A percentile compares a stretch with the other conserved stretches of the same genome.
Evolutionary conservation across 1,140 invertebrate species (phyloP).

Genomic region (Zaprionus gabonicus): DNA sequence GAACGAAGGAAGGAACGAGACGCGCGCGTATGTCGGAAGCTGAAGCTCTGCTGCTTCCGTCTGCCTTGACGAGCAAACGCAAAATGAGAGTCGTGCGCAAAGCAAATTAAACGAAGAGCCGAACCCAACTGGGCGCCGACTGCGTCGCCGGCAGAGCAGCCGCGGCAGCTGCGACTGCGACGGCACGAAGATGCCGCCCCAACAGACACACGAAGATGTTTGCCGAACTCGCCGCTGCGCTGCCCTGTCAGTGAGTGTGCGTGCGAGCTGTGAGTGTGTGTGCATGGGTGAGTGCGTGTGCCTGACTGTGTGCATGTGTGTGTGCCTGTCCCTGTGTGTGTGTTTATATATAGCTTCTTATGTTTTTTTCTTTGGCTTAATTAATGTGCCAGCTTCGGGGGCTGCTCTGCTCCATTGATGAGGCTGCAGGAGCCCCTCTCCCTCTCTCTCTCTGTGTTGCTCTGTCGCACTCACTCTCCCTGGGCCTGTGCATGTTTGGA

Average conservation of each 20-base stretch:
- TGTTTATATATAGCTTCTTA: constrained; percentile 46
- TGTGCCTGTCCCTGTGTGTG: background rate
- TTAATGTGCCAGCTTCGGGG: constrained; percentile 67
- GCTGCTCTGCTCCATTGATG: constrained; percentile 74
- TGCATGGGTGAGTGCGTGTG: constrained; percentile 25
- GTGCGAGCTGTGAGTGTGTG: constrained; percentile 6
- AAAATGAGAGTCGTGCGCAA: constrained; percentile 82
- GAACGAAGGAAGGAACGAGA: background rate
- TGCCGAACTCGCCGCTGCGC: constrained; percentile 54
- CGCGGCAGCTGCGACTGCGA: constrained; percentile 27
- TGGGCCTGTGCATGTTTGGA: background rate
- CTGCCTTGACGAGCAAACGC: constrained; percentile 78
- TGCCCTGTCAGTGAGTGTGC: constrained; percentile 14
- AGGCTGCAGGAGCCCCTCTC: constrained; percentile 32
- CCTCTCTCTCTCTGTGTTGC: background rate
- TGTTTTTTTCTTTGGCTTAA: constrained; percentile 66
- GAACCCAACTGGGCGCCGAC: constrained; percentile 53
- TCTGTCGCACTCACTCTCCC: background rate
- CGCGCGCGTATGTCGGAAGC: constrained; percentile 50
- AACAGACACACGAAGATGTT: constrained; percentile 58
- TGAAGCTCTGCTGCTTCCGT: constrained; percentile 61
- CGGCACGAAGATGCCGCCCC: constrained; percentile 64
- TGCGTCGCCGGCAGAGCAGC: constrained; percentile 17
- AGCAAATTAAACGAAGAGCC: constrained; percentile 77
- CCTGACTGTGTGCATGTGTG: constrained; percentile 18